Base-by-base conservation (phyloP, 2,888 invertebrate genomes). In the Harmothoe impar region DNA sequence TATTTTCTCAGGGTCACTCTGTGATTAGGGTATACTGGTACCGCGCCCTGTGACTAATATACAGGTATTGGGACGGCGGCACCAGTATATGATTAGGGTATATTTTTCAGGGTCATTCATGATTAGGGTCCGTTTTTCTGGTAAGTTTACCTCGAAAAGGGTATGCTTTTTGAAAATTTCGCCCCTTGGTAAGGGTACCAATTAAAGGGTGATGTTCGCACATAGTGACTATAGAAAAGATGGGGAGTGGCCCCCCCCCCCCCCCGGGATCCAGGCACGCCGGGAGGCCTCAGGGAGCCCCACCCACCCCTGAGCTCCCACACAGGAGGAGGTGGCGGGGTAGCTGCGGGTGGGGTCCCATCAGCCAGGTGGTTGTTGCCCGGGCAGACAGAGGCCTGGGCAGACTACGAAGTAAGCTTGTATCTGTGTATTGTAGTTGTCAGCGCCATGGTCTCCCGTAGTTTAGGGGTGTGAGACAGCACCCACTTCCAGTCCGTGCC, bases 341-440 rank as follows among this genome's bases (percentile, higher is more conserved):
- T 62, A 20, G 62, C 62, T 62, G 20, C 20, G 20, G 62, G 62
- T n/a, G 62, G 62, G 62, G 1, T 20, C 62, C 62, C 62, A n/a
- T 62, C 20, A 15, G 62, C 62, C 62, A n/a, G 62, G 62, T 5
- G 10, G 43, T 62, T 62, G 62, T 62, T 62, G 62, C n/a, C 62
- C 62, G 20, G 62, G 20, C 62, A 43, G 62, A 62, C n/a, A n/a
- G 20, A 62, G n/a, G 62, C 20, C 62, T 15, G 20, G 62, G 62
- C 20, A 20, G 62, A n/a, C 62, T 62, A 62, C 62, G 62, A 62
- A 62, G 62, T 62, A 62, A 62, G 62, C 62, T 62, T 62, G 54
- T 52, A 52, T 62, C n/a, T 62, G 62, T 62, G 23, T 20, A 3
- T 62, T 10, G 17, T 52, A n/a, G n/a, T n/a, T 62, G 62, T 62